Evolutionary conservation across 2,797 vertebrate genomes (phyloP).

Genomic region (Rhabdophis nuchalis): DNA sequence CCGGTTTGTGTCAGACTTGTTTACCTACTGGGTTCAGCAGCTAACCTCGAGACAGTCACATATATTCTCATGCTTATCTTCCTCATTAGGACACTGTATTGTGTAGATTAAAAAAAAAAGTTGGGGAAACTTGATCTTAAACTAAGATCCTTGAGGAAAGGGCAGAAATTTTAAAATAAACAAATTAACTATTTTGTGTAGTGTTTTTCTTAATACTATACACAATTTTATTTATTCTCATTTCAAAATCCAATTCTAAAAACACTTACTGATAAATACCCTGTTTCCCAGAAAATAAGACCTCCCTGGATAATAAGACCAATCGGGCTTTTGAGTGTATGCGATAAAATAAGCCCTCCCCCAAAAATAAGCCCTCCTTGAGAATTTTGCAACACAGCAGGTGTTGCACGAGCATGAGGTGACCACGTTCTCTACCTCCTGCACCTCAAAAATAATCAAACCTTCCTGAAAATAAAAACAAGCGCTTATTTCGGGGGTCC

Average conservation of each 20-base stretch:
- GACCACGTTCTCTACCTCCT: no score
- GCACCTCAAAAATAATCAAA: no score
- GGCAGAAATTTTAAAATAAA: neutral
- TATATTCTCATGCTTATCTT: neutral
- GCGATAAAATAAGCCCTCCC: no score
- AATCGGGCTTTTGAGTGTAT: no score
- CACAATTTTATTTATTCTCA: neutral
- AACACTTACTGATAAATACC: neutral
- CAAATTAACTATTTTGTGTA: neutral
- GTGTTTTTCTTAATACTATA: neutral
- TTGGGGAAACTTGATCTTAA: no score
- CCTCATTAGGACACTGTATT: neutral
- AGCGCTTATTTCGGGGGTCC: no score
- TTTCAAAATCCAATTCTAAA: neutral
- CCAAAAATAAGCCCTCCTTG: no score
- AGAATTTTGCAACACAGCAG: no score
- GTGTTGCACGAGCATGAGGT: no score
- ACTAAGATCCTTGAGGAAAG: neutral
- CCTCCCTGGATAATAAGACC: no score
- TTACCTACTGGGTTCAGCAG: neutral
- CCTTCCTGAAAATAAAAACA: no score
- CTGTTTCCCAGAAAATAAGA: no score
- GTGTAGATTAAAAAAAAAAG: neutral
- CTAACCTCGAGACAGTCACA: neutral
- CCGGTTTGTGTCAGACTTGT: neutral